Evolutionary conservation across 2,888 invertebrate genomes (phyloP), one percentile per base, ranked within the genome.

Genomic region (Oxystoma pomonae): DNA sequence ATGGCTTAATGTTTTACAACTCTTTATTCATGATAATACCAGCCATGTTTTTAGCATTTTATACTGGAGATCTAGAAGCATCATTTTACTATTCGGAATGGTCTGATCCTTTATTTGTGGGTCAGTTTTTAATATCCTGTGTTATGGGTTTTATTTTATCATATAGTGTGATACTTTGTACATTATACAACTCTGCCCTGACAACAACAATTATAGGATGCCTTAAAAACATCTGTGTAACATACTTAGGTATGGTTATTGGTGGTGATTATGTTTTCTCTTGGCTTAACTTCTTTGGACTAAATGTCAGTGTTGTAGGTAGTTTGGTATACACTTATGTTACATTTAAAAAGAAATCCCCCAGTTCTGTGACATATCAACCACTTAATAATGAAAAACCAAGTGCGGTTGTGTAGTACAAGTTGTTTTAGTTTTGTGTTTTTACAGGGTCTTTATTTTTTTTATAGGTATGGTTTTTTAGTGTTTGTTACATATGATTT

Each of bases 191-290:
- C 81, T 98, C 98, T 63, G 98, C 99, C n/a, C 83, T 99, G 57
- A 99, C 99, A 0, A 99, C 99, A 0, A 97, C 98, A 2, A 97
- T 99, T 65, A 94, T 99, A 69, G 99, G 99, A 2, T 98, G 98
- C 75, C 84, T 99, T 61, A 99, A 99, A 83, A 99, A 99, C 82
- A 92, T 99, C 71, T 87, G 96, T 71, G 94, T 99, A 1, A 99
- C 99, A 0, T 99, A 99, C 81, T 83, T 96, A 68, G 98, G 98
- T 21, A 99, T 99, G 98, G 87, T 97, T 55, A 92, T 98, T 63
- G 98, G 98, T 55, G 98, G 98, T 16, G 99, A 99, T 80, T 99
- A 99, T 81, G 87, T 97, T 65, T 99, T 97, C 80, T 91, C 93
- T 1, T 90, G 90, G 88, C 83, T 92, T 49, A 99, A 99, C 80